phyloP scores from a whole-genome alignment of 2,888 invertebrate genomes.

The Lasioglossum calceatum region DNA sequence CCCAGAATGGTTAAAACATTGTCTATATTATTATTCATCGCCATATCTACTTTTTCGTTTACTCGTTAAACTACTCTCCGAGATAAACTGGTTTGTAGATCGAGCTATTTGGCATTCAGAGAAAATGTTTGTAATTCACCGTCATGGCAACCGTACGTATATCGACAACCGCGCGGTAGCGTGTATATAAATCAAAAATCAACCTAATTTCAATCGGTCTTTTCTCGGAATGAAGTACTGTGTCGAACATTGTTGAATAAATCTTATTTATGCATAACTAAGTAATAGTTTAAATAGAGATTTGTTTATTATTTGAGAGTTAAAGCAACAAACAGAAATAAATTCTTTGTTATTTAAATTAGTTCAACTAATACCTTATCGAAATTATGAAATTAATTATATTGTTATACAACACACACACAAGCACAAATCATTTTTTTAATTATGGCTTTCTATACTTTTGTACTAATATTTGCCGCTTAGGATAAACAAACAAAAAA shows the following conservation, averaged over 20 bases:
- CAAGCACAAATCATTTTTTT: too few relatives aligned
- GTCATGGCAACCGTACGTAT: slow-evolving; percentile 52
- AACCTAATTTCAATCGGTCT: background rate
- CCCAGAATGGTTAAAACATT: slow-evolving; percentile 89
- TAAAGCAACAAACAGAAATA: background rate
- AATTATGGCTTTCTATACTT: too few relatives aligned
- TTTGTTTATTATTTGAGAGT: background rate
- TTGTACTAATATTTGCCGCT: too few relatives aligned
- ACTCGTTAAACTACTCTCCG: slow-evolving; percentile 9
- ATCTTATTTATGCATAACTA: background rate
- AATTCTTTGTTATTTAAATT: background rate
- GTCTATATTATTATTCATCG: slow-evolving; percentile 86
- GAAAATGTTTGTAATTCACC: slow-evolving; percentile 50
- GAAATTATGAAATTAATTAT: too few relatives aligned
- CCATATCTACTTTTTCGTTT: slow-evolving; percentile 58
- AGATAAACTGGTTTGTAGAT: slow-evolving; percentile 15
- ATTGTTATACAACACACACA: too few relatives aligned
- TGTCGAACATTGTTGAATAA: background rate
- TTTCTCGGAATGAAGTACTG: background rate
- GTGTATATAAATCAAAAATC: background rate
- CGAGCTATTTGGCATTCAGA: background rate
- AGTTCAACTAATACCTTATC: too few relatives aligned
- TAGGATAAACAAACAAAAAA: too few relatives aligned
- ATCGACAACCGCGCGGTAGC: slow-evolving; percentile 1
- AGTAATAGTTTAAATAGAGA: too few relatives aligned